Base-by-base conservation (phyloP, 2,888 invertebrate genomes). In the Ernsta delagoae region DNA sequence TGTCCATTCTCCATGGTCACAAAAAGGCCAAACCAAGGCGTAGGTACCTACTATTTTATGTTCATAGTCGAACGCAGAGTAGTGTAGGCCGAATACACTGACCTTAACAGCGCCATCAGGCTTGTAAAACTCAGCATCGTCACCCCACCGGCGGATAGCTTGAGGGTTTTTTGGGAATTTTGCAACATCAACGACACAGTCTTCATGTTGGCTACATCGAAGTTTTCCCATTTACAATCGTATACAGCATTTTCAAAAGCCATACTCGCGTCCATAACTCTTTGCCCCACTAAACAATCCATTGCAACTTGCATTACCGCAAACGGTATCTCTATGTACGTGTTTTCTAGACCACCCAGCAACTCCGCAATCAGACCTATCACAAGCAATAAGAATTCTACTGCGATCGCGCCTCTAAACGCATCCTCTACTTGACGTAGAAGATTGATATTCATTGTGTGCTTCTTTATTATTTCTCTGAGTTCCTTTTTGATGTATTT, bases 161-260 rank as follows among this genome's bases (percentile, higher is more conserved):
- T 78, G 73, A 88, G 66, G 0, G 82, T 83, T 68, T 83, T 88
- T 72, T 89, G 90, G 0, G 88, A 73, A 61, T 74, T 85, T 65
- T 82, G 83, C 34, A 89, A 74, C 73, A 90, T 83, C 4, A 88
- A 54, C 9, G 83, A 65, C 0, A 89, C 80, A 12, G 81, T 82
- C 69, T 80, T 86, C 83, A 78, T 85, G 62, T 89, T 89, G 1
- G 65, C 31, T 0, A 70, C 78, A 60, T 86, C 79, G 34, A 88
- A 88, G 16, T 84, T 83, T 74, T 90, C 89, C 89, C 90, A 90
- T 43, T 85, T 80, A 53, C 85, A 86, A 48, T 76, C 75, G 45
- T 89, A 90, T 0, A 90, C 81, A 0, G 89, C 83, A 0, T 70
- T 69, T 59, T 86, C 84, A 31, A 90, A 88, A 0, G 66, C 60